Conservation (phyloP, 2,797 vertebrate genomes). For the Mus minutoides region DNA sequence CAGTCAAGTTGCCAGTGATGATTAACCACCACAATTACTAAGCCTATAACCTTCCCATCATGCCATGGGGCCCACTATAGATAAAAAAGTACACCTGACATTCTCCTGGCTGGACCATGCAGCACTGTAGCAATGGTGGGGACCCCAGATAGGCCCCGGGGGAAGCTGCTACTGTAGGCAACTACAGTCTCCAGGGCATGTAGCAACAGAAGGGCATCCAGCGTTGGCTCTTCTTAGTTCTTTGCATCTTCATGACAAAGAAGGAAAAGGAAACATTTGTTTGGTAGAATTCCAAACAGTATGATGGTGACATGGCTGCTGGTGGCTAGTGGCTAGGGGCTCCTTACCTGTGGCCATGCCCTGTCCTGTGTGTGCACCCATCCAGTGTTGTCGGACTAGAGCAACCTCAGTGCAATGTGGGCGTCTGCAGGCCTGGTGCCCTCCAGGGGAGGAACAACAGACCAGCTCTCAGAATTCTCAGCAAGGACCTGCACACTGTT, state of each 20-base stretch:
- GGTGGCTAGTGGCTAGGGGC: background rate
- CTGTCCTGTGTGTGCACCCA: accelerated
- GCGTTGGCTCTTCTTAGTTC: background rate
- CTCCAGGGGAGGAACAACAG: background rate
- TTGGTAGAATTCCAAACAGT: background rate
- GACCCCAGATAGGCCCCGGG: accelerated
- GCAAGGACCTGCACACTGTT: accelerated
- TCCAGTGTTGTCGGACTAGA: background rate
- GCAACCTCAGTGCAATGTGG: accelerated
- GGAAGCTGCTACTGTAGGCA: background rate
- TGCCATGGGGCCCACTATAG: accelerated
- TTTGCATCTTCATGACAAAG: background rate
- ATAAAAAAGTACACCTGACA: background rate
- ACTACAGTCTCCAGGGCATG: background rate
- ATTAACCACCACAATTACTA: background rate
- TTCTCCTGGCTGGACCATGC: background rate
- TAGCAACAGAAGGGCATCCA: background rate
- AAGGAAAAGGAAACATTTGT: background rate
- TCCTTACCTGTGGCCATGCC: background rate
- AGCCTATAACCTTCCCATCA: background rate
- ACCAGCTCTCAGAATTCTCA: background rate
- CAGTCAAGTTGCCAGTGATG: background rate
- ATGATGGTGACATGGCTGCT: accelerated
- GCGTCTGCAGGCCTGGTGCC: background rate
- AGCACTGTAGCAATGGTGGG: background rate